Evolutionary conservation across 2,113 vertebrate species (phyloP).

Genomic region (Microtus ochrogaster): DNA sequence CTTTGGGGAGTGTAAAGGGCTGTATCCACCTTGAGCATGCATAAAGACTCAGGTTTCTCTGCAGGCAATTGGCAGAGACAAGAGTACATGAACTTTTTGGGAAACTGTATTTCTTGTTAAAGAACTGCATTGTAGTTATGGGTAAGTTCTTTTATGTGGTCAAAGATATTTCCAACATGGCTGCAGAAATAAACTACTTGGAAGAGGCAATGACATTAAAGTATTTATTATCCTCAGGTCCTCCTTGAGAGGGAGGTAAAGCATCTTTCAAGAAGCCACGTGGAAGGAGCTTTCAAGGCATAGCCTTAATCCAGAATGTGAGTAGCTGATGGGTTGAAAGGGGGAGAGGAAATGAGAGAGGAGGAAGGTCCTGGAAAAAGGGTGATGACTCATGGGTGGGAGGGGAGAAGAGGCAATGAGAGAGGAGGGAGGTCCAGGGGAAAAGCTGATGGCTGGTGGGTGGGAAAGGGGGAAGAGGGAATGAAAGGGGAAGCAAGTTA

Average conservation of each 20-base stretch:
- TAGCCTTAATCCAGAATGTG: background rate
- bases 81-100: too few relatives aligned
- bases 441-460: too few relatives aligned
- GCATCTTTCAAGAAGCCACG: background rate
- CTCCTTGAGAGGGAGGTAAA: background rate
- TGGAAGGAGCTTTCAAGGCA: background rate
- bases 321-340: background rate
- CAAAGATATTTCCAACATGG: background rate
- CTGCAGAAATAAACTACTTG: background rate
- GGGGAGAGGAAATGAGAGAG: accelerated
- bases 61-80: background rate
- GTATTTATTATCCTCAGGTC: background rate
- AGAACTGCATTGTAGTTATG: background rate
- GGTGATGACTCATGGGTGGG: background rate
- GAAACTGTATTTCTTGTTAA: background rate
- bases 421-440: too few relatives aligned
- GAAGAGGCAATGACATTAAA: background rate
- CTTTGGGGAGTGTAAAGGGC: background rate
- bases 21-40: background rate
- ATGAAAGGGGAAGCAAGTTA: background rate
- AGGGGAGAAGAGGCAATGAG: background rate
- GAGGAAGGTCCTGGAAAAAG: background rate
- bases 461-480: too few relatives aligned
- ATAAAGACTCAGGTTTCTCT: background rate
- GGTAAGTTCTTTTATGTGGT: background rate